phyloP scores from a whole-genome alignment of 2,797 vertebrate genomes.

The Lepidocolaptes lacrymiger region DNA sequence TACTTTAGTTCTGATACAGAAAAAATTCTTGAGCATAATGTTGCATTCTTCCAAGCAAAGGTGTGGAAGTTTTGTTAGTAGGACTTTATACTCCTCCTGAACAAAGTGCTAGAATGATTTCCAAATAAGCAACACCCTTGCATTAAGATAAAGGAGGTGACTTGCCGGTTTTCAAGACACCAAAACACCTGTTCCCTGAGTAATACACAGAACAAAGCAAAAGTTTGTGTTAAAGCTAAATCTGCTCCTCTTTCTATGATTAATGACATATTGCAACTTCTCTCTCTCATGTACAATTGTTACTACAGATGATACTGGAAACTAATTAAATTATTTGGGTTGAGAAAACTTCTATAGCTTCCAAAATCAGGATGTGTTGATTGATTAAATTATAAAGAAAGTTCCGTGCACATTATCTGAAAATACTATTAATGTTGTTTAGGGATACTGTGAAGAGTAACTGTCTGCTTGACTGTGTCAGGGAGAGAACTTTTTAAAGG shows the following conservation, averaged over 20 bases:
- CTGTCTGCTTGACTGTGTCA: not conserved
- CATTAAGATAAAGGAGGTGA: not conserved
- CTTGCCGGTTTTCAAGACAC: not conserved
- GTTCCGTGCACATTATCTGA: not conserved
- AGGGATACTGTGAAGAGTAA: not conserved
- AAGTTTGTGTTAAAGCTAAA: not conserved
- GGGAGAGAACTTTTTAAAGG: not conserved
- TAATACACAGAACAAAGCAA: not conserved
- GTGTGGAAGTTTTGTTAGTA: not conserved
- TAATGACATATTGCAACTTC: not conserved
- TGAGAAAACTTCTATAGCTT: not conserved
- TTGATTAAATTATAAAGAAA: not conserved
- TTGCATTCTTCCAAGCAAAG: not conserved
- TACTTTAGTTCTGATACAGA: not conserved
- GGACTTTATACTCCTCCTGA: not conserved
- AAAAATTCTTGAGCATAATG: not conserved
- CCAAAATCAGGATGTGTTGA: not conserved
- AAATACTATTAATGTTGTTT: not conserved
- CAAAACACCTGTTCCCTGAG: not conserved
- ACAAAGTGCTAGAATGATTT: constrained; percentile 10
- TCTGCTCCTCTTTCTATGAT: not conserved
- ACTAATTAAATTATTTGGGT: not conserved
- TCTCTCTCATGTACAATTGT: not conserved
- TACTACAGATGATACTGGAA: not conserved
- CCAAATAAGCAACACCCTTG: not conserved